These are phyloP conservation scores for Callorhinus ursinus DNA, from an alignment of 2,113 vertebrate species.

Conservation along the genomic window DNA sequence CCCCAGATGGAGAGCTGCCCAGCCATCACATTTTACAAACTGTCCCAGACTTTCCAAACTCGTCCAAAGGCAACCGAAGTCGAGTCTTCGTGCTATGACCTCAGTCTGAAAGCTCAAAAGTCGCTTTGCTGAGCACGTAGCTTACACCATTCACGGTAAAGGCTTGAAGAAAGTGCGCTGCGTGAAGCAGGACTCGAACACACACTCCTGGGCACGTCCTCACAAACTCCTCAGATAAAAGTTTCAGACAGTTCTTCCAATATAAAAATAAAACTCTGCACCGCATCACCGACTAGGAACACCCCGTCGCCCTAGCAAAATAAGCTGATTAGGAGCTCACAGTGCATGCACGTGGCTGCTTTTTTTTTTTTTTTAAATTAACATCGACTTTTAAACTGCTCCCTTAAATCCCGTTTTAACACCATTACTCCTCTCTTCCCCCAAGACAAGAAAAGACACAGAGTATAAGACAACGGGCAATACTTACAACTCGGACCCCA, in stretches of 20 bases:
- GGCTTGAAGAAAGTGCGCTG: background rate
- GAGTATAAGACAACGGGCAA: slow-evolving; percentile 53
- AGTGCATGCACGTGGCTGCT: background rate
- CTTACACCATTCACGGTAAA: background rate
- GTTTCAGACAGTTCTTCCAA: background rate
- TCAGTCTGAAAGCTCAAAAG: background rate
- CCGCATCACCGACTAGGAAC: background rate
- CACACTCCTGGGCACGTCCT: background rate
- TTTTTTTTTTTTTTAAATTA: background rate
- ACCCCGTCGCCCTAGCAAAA: background rate
- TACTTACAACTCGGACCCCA: slow-evolving; percentile 87
- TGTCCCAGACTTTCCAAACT: slow-evolving; percentile 64
- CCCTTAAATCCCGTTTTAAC: background rate
- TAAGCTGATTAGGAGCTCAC: background rate
- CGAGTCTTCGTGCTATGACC: background rate
- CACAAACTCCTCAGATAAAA: background rate
- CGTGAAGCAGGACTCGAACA: background rate
- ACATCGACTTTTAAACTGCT: background rate
- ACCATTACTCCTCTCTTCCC: background rate
- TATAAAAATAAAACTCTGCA: background rate
- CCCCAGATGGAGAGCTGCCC: background rate
- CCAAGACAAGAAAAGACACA: background rate
- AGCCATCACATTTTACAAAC: background rate
- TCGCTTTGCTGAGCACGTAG: background rate
- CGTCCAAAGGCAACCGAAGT: slow-evolving; percentile 53